Percentiles rank a stretch among this genome's conserved stretches.
Conservation (phyloP, 2,888 invertebrate genomes). For the Eupithecia tripunctaria region DNA sequence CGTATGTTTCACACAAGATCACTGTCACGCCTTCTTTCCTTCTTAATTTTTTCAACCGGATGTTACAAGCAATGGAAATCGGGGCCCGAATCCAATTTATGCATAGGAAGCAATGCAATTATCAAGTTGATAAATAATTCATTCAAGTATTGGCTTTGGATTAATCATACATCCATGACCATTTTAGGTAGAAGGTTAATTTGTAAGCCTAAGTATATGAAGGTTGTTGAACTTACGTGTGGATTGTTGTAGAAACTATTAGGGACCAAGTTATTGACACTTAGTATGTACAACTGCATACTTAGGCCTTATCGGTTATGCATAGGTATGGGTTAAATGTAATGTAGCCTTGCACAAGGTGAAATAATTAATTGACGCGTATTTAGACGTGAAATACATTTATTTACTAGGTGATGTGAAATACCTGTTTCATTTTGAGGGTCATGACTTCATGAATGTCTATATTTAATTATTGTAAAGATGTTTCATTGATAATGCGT, state of each 20-base stretch:
- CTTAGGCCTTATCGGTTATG: background rate
- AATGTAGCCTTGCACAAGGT: background rate
- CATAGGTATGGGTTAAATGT: background rate
- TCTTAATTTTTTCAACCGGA: background rate
- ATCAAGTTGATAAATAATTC: conserved; percentile 16
- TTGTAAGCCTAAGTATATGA: background rate
- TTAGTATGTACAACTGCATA: background rate
- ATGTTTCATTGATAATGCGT: background rate
- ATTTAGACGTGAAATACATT: background rate
- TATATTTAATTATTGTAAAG: background rate
- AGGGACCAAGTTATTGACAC: background rate
- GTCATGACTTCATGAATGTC: background rate
- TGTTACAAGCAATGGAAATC: background rate
- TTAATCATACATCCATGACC: conserved; percentile 5
- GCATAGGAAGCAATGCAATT: conserved; percentile 16
- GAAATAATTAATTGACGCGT: background rate
- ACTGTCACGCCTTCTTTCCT: background rate
- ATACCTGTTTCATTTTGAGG: background rate
- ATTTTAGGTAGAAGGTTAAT: background rate
- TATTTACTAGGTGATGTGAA: conserved; percentile 3
- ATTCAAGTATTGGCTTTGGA: conserved; percentile 9
- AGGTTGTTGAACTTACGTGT: conserved; percentile 3
- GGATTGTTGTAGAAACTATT: background rate
- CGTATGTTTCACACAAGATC: background rate
- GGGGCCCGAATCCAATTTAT: conserved; percentile 5